phyloP scores from a whole-genome alignment of 2,888 invertebrate genomes.

The Drosophila merina region DNA sequence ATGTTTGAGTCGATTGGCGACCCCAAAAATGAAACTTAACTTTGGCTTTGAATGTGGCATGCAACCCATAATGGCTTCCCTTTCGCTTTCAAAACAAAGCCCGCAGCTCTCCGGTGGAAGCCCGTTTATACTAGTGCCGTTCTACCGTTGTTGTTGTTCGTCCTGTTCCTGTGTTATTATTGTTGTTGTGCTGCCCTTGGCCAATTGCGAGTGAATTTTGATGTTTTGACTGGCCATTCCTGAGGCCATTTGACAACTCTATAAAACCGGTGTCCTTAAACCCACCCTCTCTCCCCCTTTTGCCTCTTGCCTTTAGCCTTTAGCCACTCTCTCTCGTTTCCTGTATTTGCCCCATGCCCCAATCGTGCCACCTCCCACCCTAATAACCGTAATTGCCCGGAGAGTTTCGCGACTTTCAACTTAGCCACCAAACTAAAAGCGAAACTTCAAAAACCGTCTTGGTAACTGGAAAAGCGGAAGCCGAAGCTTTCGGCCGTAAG shows the following conservation, averaged over 20 bases:
- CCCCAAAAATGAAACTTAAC: conserved; percentile 61
- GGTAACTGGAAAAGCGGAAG: conserved; percentile 43
- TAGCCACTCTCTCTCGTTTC: neutral
- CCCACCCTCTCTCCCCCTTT: neutral
- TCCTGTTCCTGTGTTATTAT: conserved; percentile 6
- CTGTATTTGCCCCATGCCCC: conserved; percentile 1
- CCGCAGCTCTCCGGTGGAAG: conserved; percentile 42
- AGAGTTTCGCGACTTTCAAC: conserved; percentile 44
- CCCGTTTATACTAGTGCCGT: neutral
- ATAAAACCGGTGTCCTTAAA: conserved; percentile 50
- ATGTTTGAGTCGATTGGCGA: conserved; percentile 70
- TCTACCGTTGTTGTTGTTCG: neutral
- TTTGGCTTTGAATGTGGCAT: conserved; percentile 57
- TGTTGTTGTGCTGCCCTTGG: conserved; percentile 60
- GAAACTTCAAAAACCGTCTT: conserved; percentile 41
- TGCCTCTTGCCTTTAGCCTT: no score
- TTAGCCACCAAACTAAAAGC: conserved; percentile 40
- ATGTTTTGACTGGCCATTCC: conserved; percentile 53
- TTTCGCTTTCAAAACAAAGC: conserved; percentile 74
- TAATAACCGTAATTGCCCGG: conserved; percentile 36
- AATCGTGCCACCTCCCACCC: neutral
- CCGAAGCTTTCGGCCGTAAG: conserved; percentile 32
- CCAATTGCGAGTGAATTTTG: conserved; percentile 60
- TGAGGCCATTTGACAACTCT: conserved; percentile 63
- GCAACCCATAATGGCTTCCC: conserved; percentile 70